Evolutionary conservation across 2,888 invertebrate species (phyloP), one percentile per base, ranked within the genome.

Genomic region (Phymatocera aterrima): DNA sequence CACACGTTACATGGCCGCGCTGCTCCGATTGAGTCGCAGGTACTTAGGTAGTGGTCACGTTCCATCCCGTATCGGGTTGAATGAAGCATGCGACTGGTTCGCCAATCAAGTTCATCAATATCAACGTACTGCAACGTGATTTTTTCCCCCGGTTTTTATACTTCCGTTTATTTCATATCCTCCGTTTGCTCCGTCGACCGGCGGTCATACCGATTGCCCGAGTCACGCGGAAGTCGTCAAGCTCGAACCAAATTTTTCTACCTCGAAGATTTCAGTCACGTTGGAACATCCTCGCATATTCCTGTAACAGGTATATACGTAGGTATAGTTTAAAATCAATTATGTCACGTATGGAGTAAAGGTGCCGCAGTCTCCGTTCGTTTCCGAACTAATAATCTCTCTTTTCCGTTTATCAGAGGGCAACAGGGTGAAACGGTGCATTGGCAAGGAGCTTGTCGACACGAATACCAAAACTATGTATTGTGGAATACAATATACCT

Each of bases 101-200:
- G 46, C 40, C 46, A 28, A 68, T 68, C 28, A 43, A 68, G 18
- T 68, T 51, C 28, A 72, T 51, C 43, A 34, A 48, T 37, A 31
- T 72, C 34, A 51, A 15, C 24, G 21, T 8, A n/a, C n/a, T n/a
- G n/a, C n/a, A 18, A 37, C 6, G 46, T 68, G 8, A 28, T 51
- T 34, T 72, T 31, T 48, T 34, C 15, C 51, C 31, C 28, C 24
- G 3, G 6, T 37, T 40, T 65, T 40, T 65, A 15, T 21, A 64
- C 34, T 61, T 18, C 5, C 34, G 3, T 61, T 34, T 24, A 2
- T n/a, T n/a, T n/a, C n/a, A n/a, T n/a, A n/a, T 6, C 46, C 6
- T 40, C 8, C 40, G 8, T 40, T 40, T 40, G 10, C 57, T 15
- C 24, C 57, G 57, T 28, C 15, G 3, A 28, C n/a, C n/a, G 57